Evolutionary conservation across 2,113 vertebrate genomes (phyloP), one percentile per base, ranked within the genome.

Genomic region (Ascaphus truei): DNA sequence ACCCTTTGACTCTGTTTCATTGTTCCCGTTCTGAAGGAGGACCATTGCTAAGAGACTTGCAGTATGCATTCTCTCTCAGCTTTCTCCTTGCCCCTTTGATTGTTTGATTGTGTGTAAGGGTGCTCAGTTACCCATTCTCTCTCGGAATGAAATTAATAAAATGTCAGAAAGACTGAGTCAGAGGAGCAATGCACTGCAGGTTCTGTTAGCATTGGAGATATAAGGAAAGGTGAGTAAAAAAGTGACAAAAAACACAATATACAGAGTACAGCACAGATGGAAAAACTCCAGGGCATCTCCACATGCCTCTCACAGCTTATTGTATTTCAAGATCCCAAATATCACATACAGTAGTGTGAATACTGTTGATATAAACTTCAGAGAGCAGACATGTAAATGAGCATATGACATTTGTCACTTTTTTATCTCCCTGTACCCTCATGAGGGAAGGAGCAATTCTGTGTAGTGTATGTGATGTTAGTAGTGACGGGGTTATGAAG

Each of bases 11-110:
- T 25, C 25, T 20, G 5, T 45, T 41, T 61, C 25, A 43, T 36
- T 58, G 30, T 48, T 48, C 16, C 45, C 25, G n/a, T 37, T 39
- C 20, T 37, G 11, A 27, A 22, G 15, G 25, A 15, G 15, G 37
- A 55, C 53, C 45, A 69, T 41, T 69, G 56, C 56, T 69, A 60
- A 69, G 43, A 60, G 43, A 50, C 23, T 23, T 37, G 43, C 45
- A 41, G 56, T 25, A 27, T 50, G 30, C 23, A 47, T 50, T 2
- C n/a, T n/a, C n/a, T n/a, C n/a, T n/a, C 6, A 18, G 34, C 7
- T 47, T 15, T 43, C 34, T 29, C n/a, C n/a, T 25, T 26, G 31
- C 52, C 57, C 52, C 37, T 27, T 50, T 31, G 5, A 3, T 36
- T 39, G 39, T 7, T 59, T 59, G 12, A 39, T 48, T 36, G 22